Evolutionary conservation across 2,113 vertebrate species (phyloP).

Genomic region (Oxyruncus cristatus): DNA sequence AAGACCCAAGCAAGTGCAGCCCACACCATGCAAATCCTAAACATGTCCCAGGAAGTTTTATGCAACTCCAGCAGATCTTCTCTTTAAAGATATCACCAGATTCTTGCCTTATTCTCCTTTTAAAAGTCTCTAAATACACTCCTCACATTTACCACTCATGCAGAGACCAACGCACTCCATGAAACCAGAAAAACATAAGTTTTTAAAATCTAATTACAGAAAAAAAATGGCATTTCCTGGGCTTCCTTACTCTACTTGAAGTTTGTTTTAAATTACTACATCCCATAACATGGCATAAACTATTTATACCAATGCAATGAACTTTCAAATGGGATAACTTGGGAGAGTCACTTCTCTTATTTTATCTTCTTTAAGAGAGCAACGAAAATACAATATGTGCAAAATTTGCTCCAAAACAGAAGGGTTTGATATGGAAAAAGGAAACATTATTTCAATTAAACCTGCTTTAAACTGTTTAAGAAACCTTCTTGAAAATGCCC

Average conservation of each 20-base stretch:
- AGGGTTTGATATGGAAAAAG: neutral
- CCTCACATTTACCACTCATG: neutral
- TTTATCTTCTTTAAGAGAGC: neutral
- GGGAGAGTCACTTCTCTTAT: neutral
- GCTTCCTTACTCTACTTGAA: neutral
- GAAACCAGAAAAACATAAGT: neutral
- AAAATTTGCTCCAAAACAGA: neutral
- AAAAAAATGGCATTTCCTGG: neutral
- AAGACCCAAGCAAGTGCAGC: neutral
- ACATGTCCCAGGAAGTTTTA: neutral
- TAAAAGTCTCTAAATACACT: neutral
- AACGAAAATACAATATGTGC: neutral
- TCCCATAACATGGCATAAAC: neutral
- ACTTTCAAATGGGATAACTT: neutral
- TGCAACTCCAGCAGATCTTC: conserved; percentile 5
- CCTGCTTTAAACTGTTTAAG: neutral
- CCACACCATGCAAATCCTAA: neutral
- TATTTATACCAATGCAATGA: neutral
- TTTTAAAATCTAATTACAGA: neutral
- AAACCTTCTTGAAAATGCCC: neutral
- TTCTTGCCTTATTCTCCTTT: neutral
- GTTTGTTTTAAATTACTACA: neutral
- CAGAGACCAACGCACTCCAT: neutral
- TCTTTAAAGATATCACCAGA: neutral
- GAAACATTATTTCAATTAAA: neutral